phyloP scores from a whole-genome alignment of 2,888 invertebrate species.

The Drosophila paranaensis region DNA sequence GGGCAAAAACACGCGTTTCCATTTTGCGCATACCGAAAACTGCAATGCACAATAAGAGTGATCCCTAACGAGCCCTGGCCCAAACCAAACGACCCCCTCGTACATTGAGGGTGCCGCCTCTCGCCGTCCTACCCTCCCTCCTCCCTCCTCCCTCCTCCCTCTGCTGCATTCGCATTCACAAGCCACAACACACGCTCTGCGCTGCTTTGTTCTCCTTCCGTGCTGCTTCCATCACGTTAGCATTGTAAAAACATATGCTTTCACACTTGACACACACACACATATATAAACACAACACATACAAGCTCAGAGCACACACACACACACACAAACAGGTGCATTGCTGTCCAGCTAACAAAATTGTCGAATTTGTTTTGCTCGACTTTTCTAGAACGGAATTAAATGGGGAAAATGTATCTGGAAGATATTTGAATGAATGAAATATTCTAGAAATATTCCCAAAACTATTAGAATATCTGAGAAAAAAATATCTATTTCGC shows the following conservation, averaged over 20 bases:
- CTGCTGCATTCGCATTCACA: constrained; percentile 44
- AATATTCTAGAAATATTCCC: not conserved
- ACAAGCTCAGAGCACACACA: not conserved
- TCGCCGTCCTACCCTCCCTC: not conserved
- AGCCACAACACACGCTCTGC: constrained; percentile 54
- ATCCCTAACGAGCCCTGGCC: constrained; percentile 26
- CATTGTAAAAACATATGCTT: constrained; percentile 76
- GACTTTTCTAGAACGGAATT: not conserved
- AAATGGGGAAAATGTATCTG: too few species aligned
- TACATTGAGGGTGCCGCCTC: constrained; percentile 1
- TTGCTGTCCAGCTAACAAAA: constrained; percentile 41
- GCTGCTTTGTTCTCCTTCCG: constrained; percentile 20
- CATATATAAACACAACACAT: not conserved
- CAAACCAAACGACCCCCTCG: not conserved
- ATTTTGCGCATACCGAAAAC: constrained; percentile 66
- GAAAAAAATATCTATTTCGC: too few species aligned
- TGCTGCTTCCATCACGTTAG: constrained; percentile 48
- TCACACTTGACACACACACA: constrained; percentile 61
- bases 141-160: not conserved
- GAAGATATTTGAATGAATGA: too few species aligned
- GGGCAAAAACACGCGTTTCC: constrained; percentile 67
- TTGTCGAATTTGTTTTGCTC: constrained; percentile 28
- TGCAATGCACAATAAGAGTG: constrained; percentile 60
- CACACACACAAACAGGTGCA: constrained; percentile 31
- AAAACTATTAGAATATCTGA: too few species aligned